Conservation (phyloP, 2,888 invertebrate genomes). For the Melinaea marsaeus region DNA sequence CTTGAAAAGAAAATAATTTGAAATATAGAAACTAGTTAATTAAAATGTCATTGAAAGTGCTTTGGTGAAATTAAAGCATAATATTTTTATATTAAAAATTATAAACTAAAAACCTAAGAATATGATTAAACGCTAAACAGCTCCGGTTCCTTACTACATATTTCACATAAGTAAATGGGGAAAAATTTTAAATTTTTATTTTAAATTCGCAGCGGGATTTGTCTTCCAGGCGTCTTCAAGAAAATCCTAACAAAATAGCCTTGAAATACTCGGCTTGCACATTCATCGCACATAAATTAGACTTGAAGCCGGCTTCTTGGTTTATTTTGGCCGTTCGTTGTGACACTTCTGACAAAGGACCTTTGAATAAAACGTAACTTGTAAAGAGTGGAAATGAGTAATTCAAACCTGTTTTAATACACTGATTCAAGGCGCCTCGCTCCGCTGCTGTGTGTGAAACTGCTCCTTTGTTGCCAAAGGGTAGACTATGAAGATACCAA, state of each 20-base stretch:
- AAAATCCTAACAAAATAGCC: constrained; percentile 30
- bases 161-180: neutral
- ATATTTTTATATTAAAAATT: neutral
- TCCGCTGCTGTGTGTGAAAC: constrained; percentile 21
- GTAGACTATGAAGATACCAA: constrained; percentile 17
- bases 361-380: constrained; percentile 39
- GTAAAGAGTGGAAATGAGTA: constrained; percentile 38
- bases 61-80: neutral
- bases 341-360: constrained; percentile 40
- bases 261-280: constrained; percentile 30
- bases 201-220: constrained; percentile 30
- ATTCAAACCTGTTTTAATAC: constrained; percentile 38
- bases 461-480: constrained; percentile 30
- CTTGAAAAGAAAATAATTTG: too few species aligned
- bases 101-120: neutral
- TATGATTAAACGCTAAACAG: neutral
- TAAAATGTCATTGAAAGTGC: neutral
- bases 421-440: constrained; percentile 35
- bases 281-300: constrained; percentile 36
- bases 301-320: constrained; percentile 34
- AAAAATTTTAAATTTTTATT: neutral
- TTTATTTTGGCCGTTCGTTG: constrained; percentile 35
- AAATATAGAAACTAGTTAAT: constrained; percentile 2
- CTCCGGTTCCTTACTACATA: too few species aligned
- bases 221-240: constrained; percentile 22